A percentile compares a stretch with the other conserved stretches of the same genome.
Conservation (phyloP, 2,113 vertebrate species). For the Apodemus speciosus region DNA sequence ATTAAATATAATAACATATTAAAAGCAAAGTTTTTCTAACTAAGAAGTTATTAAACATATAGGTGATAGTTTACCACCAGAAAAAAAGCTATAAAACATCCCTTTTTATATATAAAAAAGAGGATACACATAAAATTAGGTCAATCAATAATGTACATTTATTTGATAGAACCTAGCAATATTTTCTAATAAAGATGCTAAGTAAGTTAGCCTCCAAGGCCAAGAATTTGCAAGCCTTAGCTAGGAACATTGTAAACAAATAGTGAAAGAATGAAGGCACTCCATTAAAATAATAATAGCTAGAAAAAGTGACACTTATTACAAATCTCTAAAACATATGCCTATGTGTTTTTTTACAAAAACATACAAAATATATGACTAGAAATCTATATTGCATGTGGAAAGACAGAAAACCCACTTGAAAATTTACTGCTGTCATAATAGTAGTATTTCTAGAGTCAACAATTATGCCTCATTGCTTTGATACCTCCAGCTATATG, state of each 20-base stretch:
- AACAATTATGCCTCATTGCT: background rate
- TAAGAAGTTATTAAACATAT: background rate
- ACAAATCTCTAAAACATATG: background rate
- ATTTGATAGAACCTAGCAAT: background rate
- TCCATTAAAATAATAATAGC: background rate
- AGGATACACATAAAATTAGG: constrained; percentile 27
- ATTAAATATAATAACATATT: background rate
- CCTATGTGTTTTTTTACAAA: background rate
- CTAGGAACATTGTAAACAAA: background rate
- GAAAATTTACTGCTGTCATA: background rate
- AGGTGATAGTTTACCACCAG: background rate
- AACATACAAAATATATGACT: background rate
- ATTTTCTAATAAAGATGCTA: constrained; percentile 53
- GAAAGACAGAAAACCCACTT: background rate
- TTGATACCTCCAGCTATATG: background rate
- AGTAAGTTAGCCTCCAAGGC: constrained; percentile 3
- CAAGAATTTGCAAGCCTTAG: background rate
- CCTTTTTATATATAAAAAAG: background rate
- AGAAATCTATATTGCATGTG: background rate
- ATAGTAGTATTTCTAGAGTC: background rate
- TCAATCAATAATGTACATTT: background rate
- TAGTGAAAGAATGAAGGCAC: constrained; percentile 37
- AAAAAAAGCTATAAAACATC: background rate
- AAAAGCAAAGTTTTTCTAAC: constrained; percentile 7
- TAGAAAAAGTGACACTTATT: background rate